phyloP scores from a whole-genome alignment of 1,140 invertebrate genomes.

The Anoplophora glabripennis region DNA sequence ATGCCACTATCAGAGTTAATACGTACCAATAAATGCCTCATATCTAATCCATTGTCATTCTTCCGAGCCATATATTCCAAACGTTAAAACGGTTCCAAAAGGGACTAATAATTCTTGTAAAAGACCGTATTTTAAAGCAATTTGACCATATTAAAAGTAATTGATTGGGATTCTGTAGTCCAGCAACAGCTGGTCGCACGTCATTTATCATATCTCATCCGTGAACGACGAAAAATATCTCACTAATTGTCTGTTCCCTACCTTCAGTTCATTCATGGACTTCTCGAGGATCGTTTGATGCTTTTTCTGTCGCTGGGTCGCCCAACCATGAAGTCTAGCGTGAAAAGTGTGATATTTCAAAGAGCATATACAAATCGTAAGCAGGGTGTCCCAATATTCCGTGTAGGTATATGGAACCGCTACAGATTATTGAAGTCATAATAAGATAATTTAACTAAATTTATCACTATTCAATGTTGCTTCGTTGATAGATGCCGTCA shows the following conservation, averaged over 20 bases:
- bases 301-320: conserved; percentile 25
- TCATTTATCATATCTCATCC: conserved; percentile 36
- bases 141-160: conserved; percentile 47
- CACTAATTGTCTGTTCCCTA: conserved; percentile 43
- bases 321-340: conserved; percentile 24
- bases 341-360: too few species aligned
- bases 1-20: too few species aligned
- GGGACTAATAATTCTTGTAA: conserved; percentile 37
- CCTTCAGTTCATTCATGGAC: conserved; percentile 12
- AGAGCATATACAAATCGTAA: too few species aligned
- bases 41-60: too few species aligned
- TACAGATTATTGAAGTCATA: too few species aligned
- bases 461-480: too few species aligned
- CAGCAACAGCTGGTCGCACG: conserved; percentile 16
- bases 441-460: too few species aligned
- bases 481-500: too few species aligned
- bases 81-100: conserved; percentile 5
- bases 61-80: conserved; percentile 14
- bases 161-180: conserved; percentile 27
- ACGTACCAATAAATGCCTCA: too few species aligned
- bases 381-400: too few species aligned
- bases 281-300: conserved; percentile 14
- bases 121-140: conserved; percentile 45
- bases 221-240: conserved; percentile 44
- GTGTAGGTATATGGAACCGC: too few species aligned